Conservation (phyloP, 2,113 vertebrate genomes). For the Toxostoma redivivum region DNA sequence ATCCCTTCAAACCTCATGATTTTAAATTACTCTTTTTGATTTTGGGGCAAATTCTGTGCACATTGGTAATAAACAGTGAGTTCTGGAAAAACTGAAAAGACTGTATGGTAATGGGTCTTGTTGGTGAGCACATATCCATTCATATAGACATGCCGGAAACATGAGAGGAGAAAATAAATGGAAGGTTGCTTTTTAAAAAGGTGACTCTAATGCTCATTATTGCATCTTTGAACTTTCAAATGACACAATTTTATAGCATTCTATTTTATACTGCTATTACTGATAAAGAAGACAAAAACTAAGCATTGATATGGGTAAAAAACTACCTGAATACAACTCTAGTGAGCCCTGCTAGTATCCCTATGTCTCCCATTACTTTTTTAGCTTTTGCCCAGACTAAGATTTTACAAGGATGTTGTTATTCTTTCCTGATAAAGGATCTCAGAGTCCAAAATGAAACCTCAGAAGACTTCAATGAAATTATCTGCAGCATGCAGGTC, state of each 20-base stretch:
- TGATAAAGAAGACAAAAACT: neutral
- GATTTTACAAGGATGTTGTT: neutral
- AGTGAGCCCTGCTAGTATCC: neutral
- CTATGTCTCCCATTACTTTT: neutral
- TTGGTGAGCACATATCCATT: neutral
- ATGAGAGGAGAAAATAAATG: neutral
- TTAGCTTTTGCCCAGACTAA: neutral
- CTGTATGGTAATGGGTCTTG: neutral
- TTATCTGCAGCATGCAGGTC: neutral
- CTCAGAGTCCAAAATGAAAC: neutral
- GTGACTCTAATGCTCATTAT: neutral
- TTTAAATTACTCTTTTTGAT: neutral
- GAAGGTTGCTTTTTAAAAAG: neutral
- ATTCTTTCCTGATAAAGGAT: neutral
- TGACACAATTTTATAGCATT: neutral
- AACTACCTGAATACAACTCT: neutral
- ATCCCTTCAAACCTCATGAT: neutral
- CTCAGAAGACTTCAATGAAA: neutral
- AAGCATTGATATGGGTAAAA: neutral
- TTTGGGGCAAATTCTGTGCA: neutral
- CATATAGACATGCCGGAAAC: neutral
- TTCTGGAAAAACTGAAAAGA: neutral
- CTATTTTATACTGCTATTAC: neutral
- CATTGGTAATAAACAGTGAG: neutral
- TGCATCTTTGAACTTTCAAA: neutral